These are phyloP conservation scores for Brachyrhaphis roseni DNA, from an alignment of 2,797 vertebrate species.

Conservation along the genomic window DNA sequence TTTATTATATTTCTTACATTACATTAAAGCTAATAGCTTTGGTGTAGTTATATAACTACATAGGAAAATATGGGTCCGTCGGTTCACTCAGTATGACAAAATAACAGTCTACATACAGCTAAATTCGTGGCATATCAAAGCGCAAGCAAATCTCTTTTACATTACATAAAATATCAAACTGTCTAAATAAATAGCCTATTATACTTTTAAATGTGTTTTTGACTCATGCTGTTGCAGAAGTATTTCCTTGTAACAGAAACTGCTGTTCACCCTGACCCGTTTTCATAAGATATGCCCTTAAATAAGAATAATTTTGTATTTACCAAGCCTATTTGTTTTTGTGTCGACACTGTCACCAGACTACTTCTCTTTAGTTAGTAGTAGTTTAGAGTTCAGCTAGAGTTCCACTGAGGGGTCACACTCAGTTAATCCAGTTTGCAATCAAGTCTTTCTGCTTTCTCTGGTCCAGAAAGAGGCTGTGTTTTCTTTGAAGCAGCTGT, in stretches of 20 bases:
- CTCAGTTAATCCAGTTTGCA: conserved; percentile 60
- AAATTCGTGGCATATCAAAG: neutral
- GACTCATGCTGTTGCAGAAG: conserved; percentile 24
- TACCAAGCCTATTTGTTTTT: conserved; percentile 12
- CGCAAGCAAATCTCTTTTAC: neutral
- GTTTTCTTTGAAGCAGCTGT: conserved; percentile 64
- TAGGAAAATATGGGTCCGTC: too few species aligned
- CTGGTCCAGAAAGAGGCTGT: conserved; percentile 37
- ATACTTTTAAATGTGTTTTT: conserved; percentile 29
- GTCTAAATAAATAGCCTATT: conserved; percentile 15
- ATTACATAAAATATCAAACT: conserved; percentile 8
- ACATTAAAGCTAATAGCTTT: neutral
- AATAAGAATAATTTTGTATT: conserved; percentile 27
- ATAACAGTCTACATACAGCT: neutral
- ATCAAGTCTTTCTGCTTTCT: conserved; percentile 63
- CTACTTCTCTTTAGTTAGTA: conserved; percentile 25
- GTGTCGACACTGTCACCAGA: neutral
- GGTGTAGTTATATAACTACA: too few species aligned
- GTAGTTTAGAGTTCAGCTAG: conserved; percentile 43
- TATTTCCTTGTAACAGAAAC: conserved; percentile 34
- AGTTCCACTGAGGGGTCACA: conserved; percentile 51
- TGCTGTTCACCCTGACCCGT: conserved; percentile 23
- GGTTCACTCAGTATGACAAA: neutral
- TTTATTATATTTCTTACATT: neutral
- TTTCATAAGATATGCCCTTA: conserved; percentile 25